Evolutionary conservation across 2,888 invertebrate species (phyloP).

Genomic region (Anthophora plumipes): DNA sequence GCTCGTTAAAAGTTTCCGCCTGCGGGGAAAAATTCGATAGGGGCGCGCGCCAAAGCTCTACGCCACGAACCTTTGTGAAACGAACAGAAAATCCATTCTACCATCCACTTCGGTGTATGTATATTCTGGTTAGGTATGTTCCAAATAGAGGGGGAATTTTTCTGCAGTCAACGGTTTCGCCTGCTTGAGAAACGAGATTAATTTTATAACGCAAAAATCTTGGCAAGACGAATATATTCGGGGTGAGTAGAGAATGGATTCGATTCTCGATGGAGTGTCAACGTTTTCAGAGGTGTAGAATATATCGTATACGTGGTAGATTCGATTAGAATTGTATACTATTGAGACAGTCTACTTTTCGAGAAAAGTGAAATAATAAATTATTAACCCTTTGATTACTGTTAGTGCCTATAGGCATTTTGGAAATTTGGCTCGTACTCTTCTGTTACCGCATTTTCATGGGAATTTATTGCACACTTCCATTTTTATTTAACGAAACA

Average conservation of each 20-base stretch:
- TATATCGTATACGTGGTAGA: neutral
- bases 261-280: neutral
- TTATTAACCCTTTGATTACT: too few relatives aligned
- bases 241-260: neutral
- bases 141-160: slow-evolving; percentile 11
- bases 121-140: too few relatives aligned
- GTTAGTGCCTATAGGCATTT: too few relatives aligned
- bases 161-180: neutral
- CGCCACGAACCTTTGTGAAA: slow-evolving; percentile 19
- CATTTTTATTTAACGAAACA: too few relatives aligned
- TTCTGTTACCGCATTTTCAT: too few relatives aligned
- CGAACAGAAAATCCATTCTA: slow-evolving; percentile 37
- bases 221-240: neutral
- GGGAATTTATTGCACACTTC: too few relatives aligned
- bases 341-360: neutral
- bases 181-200: neutral
- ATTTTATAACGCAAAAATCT: neutral
- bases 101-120: neutral
- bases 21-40: slow-evolving; percentile 41
- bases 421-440: too few relatives aligned
- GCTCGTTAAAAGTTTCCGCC: slow-evolving; percentile 56
- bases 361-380: too few relatives aligned
- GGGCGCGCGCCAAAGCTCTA: neutral
- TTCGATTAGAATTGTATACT: neutral
- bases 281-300: neutral